Evolutionary conservation across 2,888 invertebrate genomes (phyloP), one percentile per base, ranked within the genome.

Genomic region (Papilio protenor): DNA sequence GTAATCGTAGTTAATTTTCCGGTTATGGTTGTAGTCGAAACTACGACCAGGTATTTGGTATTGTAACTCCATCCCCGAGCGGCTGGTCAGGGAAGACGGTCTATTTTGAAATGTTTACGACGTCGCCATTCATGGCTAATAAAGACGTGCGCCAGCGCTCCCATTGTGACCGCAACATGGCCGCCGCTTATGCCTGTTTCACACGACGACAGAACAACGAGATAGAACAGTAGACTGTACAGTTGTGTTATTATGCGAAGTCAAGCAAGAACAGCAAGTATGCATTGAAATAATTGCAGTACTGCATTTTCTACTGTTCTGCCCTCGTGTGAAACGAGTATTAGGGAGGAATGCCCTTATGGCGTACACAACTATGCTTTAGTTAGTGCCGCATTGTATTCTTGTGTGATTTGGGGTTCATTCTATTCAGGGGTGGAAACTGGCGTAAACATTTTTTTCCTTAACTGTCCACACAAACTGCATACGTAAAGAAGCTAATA

Each of bases 51-150:
- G 40, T 70, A 79, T 77, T 74, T 72, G 79, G 78, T 79, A 78
- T 73, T 76, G 80, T 81, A 80, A 80, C 64, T 80, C 75, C 78
- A 77, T 82, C 78, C 80, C 81, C n/a, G 70, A 57, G 61, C 78
- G 79, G 75, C 83, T 40, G 49, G 47, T 40, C 73, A 84, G 85
- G 86, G 86, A 86, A 87, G 84, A 83, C 83, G 86, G 75, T 89
- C 91, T 91, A 91, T 92, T 92, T 91, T 85, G 87, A 91, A 90
- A 89, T 89, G 88, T 91, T 91, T 91, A 91, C 87, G 86, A 79
- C 85, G 83, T 84, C 85, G 84, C 90, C 89, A 88, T 91, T 91
- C 90, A 88, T 88, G 88, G 88, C 85, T 88, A 88, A 89, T 90
- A 90, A 88, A 90, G 89, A 87, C 85, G 85, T 85, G 83, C 79